A percentile compares a stretch with the other conserved stretches of the same genome.
phyloP scores from a whole-genome alignment of 2,797 vertebrate species.

The Microchirus variegatus region DNA sequence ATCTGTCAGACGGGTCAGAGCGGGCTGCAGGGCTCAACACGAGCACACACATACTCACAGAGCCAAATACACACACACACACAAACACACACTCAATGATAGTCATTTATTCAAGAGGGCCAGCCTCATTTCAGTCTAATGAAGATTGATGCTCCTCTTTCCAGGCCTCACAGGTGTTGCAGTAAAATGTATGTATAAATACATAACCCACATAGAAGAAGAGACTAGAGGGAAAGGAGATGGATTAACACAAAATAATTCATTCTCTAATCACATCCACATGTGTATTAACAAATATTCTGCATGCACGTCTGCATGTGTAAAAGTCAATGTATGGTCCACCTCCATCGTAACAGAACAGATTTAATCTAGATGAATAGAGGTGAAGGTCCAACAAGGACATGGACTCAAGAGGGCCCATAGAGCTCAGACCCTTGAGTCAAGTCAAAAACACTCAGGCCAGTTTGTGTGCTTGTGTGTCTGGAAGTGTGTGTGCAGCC shows the following conservation, averaged over 20 bases:
- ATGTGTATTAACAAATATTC: constrained; percentile 19
- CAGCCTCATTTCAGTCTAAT: constrained; percentile 81
- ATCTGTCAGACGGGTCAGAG: constrained; percentile 77
- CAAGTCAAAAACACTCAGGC: constrained; percentile 58
- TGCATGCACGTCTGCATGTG: not conserved
- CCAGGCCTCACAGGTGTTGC: constrained; percentile 76
- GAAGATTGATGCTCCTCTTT: constrained; percentile 79
- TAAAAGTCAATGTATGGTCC: constrained; percentile 24
- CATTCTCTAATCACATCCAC: constrained; percentile 25
- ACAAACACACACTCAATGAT: constrained; percentile 56
- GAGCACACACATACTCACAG: constrained; percentile 8
- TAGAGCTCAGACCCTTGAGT: constrained; percentile 51
- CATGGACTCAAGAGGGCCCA: constrained; percentile 46
- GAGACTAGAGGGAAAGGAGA: constrained; percentile 15
- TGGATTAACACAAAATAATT: constrained; percentile 30
- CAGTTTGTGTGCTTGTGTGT: constrained; percentile 37
- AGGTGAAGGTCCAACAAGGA: constrained; percentile 64
- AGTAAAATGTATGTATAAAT: constrained; percentile 69
- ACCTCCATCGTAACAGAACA: constrained; percentile 35
- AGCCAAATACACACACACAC: constrained; percentile 13
- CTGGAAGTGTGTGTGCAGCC: constrained; percentile 31
- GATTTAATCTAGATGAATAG: constrained; percentile 59
- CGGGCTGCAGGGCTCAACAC: constrained; percentile 55
- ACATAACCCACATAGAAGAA: constrained; percentile 72
- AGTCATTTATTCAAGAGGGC: constrained; percentile 81